Base-by-base conservation (phyloP, 1,140 invertebrate genomes). In the Capitella teleta region DNA sequence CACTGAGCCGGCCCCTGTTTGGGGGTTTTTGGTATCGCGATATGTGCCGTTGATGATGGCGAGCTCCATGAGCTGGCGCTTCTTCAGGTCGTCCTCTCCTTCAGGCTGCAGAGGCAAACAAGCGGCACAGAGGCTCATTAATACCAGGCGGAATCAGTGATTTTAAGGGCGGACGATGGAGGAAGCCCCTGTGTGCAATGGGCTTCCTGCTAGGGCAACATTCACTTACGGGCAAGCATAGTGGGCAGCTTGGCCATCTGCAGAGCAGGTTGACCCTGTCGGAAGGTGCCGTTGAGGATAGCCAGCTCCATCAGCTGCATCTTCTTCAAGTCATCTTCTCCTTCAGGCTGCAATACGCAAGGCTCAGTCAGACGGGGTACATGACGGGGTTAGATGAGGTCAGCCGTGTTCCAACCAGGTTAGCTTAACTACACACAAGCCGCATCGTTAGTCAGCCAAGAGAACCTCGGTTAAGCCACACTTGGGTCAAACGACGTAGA, bases 31-130 rank as follows among this genome's bases (percentile, higher is more conserved):
- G 5, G 34, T 49, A 56, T 97, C 92, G 72, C 93, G 81, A 77
- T 98, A 99, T 28, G 96, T 99, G 65, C 96, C 96, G 71, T 99
- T 99, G 63, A 99, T 96, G 58, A 99, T 98, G 60, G 96, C 96
- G 67, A 99, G 78, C 76, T 99, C 96, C 94, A 99, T 98, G 53
- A 99, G 78, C 75, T 99, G 96, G 70, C 93, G 83, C 74, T 98
- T 98, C 79, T 99, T 99, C 60, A 98, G 76, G 69, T 98, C 93
- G 78, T 99, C 96, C 78, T 98, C 94, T 51, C 96, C 96, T 75
- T 99, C 94, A 51, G 92, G 90, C 92, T 98, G 82, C 80, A 72
- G 62, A n/a, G 36, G 34, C 19, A n/a, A n/a, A n/a, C n/a, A n/a
- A n/a, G n/a, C n/a, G n/a, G n/a, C n/a, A n/a, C n/a, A n/a, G n/a